Base-by-base conservation (phyloP, 1,140 invertebrate species). In the Drosophila elegans region DNA sequence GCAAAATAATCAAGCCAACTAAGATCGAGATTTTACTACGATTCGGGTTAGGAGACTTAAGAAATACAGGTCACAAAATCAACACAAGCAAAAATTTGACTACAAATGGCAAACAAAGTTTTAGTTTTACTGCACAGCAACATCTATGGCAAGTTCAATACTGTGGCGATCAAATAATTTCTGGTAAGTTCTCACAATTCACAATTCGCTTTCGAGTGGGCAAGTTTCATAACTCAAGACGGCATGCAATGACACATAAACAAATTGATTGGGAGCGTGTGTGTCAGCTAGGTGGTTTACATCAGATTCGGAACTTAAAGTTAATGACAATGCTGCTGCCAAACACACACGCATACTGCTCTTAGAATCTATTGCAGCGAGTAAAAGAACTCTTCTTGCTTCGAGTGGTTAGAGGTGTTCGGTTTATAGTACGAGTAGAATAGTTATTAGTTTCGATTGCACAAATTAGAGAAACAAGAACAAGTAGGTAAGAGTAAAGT, bases 341-440 rank as follows among this genome's bases (percentile, higher is more conserved):
- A 38, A 45, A 45, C 61, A 72, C 56, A 45, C 49, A 71, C 49
- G 63, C 71, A 71, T 45, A 80, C 66, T 49, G 36, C 10, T 34
- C 46, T 78, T 63, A 71, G 52, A 67, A 52, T 71, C 84, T 89
- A 89, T 89, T 89, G 84, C 73, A 89, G 69, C 64, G 84, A 90
- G 80, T 89, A 89, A 64, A 89, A 89, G 74, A 90, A 89, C 84
- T 89, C 85, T 84, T 89, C 84, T 89, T 89, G 84, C 84, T 74
- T 78, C 56, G 48, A 46, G 69, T 75, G 69, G 71, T 71, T 81
- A 63, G 74, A 74, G 52, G 44, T 77, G 64, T 72, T 52, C 41
- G 32, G 55, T 53, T 41, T 32, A 61, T 44, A 46, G 45, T 46
- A 27, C 21, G 45, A 73, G 46, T 51, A 29, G 56, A 36, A 66